Evolutionary conservation across 2,888 invertebrate species (phyloP).

Genomic region (Agapetus fuscipes): DNA sequence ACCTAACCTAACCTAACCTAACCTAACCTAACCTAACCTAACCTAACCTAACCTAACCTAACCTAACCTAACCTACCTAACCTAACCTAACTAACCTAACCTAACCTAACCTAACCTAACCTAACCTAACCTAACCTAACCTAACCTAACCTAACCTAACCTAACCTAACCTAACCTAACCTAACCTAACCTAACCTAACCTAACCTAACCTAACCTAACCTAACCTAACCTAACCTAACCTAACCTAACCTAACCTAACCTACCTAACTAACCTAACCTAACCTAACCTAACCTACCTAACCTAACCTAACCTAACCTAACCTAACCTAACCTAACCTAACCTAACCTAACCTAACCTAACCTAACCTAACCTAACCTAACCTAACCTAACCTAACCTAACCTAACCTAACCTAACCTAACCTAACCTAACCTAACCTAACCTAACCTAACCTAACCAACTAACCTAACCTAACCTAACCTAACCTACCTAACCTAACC

Average conservation of each 20-base stretch:
- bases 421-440: conserved; percentile 28
- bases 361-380: conserved; percentile 24
- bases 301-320: conserved; percentile 24
- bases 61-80: conserved; percentile 24
- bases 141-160: conserved; percentile 24
- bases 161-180: too few relatives aligned
- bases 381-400: conserved; percentile 24
- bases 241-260: conserved; percentile 25
- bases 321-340: conserved; percentile 24
- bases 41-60: conserved; percentile 26
- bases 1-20: conserved; percentile 5
- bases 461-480: conserved; percentile 28
- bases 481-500: too few relatives aligned
- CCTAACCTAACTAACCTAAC: conserved; percentile 9
- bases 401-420: conserved; percentile 28
- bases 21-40: conserved; percentile 23
- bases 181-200: conserved; percentile 23
- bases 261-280: too few relatives aligned
- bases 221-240: conserved; percentile 25
- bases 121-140: conserved; percentile 26
- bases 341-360: conserved; percentile 23
- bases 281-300: too few relatives aligned
- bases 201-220: conserved; percentile 25
- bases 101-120: conserved; percentile 26
- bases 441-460: conserved; percentile 28